Base-by-base conservation (phyloP, 2,888 invertebrate species). In the Drosophila cognata region DNA sequence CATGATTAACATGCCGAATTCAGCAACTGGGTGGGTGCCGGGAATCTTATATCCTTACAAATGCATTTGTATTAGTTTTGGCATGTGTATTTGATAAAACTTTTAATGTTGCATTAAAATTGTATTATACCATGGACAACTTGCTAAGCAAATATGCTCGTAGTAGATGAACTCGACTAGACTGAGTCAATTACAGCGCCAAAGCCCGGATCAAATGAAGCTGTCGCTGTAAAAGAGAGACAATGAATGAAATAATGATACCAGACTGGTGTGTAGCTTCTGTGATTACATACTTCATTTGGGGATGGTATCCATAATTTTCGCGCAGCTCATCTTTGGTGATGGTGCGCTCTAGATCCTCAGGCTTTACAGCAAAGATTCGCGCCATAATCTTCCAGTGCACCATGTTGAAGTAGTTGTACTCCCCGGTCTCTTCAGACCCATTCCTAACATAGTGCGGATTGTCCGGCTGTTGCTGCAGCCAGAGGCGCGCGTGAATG, bases 351-450 rank as follows among this genome's bases (percentile, higher is more conserved):
- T 88, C 87, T 56, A 88, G 29, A 1, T 84, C 70, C 0, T 74
- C 71, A 43, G 80, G 76, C 31, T 58, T 41, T 6, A 88, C 53
- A 31, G 84, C 50, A 18, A 89, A 88, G 33, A 71, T 58, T 0
- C 84, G 78, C 0, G 77, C 48, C 58, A 77, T n/a, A 11, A 88
- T 74, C 36, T 63, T 58, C 87, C 87, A 88, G 21, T 75, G 75
- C 7, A 74, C 35, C 76, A 74, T 76, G 21, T 88, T 89, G 25
- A 88, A 88, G 25, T 88, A 88, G 52, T 85, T 84, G 38, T 82
- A 89, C 21, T 88, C 83, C 0, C 87, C 87, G 4, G 71, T 64
- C 43, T 89, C 85, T 35, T 63, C 71, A 33, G 31, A 48, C 5
- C 72, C 71, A 7, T 38, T 18, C 0, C n/a, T 28, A 0, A 31